These are phyloP conservation scores for Pangasius larnaudii DNA, from an alignment of 2,797 vertebrate species.

Conservation along the genomic window DNA sequence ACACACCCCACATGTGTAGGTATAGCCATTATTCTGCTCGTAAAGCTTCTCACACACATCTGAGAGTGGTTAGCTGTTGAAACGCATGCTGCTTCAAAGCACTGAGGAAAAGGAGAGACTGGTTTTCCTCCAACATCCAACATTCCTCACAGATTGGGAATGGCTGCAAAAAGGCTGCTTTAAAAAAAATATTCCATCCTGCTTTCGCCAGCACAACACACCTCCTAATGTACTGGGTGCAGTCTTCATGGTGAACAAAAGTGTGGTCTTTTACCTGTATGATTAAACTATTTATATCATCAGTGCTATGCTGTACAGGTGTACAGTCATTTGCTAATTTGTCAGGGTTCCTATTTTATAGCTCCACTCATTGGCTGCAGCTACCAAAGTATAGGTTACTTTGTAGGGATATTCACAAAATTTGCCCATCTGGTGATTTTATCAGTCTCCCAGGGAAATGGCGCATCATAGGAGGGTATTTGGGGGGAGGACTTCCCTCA, in stretches of 20 bases:
- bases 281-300: neutral
- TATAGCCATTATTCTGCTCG: constrained; percentile 78
- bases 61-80: constrained; percentile 83
- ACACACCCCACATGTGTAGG: constrained; percentile 71
- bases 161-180: constrained; percentile 72
- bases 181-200: constrained; percentile 58
- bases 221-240: constrained; percentile 51
- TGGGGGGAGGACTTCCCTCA: neutral
- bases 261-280: neutral
- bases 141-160: constrained; percentile 70
- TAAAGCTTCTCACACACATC: constrained; percentile 80
- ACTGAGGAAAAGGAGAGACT: constrained; percentile 68
- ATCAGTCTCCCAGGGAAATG: neutral
- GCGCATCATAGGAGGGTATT: neutral
- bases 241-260: neutral
- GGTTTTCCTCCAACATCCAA: constrained; percentile 68
- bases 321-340: neutral
- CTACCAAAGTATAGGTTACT: neutral
- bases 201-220: constrained; percentile 65
- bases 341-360: neutral
- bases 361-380: neutral
- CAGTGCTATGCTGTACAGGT: neutral
- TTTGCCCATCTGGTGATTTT: neutral
- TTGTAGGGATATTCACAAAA: neutral
- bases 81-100: constrained; percentile 82